phyloP scores from a whole-genome alignment of 2,113 vertebrate species.

The Podiceps cristatus region DNA sequence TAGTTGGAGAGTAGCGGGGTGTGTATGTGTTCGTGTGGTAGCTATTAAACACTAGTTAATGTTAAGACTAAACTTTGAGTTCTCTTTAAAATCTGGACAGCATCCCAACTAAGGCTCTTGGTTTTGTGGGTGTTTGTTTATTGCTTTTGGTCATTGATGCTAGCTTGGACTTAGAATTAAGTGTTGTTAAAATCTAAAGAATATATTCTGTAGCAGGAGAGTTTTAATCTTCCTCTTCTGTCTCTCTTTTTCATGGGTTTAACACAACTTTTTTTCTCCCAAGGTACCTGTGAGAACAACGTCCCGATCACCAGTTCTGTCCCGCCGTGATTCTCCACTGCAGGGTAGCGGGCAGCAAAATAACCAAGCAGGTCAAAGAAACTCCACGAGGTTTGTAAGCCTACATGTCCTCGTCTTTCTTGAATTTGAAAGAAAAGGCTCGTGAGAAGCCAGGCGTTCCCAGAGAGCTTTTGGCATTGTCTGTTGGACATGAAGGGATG shows the following conservation, averaged over 20 bases:
- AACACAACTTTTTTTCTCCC: conserved; percentile 13
- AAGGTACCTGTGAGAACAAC: conserved; percentile 94
- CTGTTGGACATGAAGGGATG: neutral
- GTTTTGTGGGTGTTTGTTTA: conserved; percentile 15
- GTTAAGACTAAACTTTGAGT: neutral
- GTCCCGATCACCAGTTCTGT: conserved; percentile 91
- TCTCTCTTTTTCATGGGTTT: neutral
- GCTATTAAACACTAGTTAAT: neutral
- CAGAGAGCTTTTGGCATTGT: neutral
- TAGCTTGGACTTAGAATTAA: neutral
- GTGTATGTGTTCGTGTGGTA: conserved; percentile 43
- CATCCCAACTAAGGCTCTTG: neutral
- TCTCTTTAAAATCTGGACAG: conserved; percentile 1
- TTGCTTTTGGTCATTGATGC: neutral
- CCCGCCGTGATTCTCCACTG: conserved; percentile 91
- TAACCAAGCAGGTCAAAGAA: conserved; percentile 86
- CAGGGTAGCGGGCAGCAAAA: conserved; percentile 83
- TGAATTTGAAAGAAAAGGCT: neutral
- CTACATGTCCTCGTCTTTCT: neutral
- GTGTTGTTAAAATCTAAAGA: neutral
- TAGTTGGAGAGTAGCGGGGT: neutral
- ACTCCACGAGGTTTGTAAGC: conserved; percentile 84
- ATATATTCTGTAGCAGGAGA: neutral
- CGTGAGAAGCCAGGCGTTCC: neutral
- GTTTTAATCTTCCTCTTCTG: neutral